phyloP scores from a whole-genome alignment of 2,797 vertebrate genomes.

The Rhinichthys osculus region DNA sequence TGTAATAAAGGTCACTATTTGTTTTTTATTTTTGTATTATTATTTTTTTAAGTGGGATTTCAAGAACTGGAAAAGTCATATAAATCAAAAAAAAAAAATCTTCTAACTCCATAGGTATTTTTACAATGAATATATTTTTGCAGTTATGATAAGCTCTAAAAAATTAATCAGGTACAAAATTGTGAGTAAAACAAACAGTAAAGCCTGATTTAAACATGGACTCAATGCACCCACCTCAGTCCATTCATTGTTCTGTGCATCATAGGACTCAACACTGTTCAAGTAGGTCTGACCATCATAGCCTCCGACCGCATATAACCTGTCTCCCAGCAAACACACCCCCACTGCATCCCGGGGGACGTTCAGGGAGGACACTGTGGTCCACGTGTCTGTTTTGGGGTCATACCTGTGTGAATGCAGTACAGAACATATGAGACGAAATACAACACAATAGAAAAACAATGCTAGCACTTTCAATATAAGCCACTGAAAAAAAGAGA shows the following conservation, averaged over 20 bases:
- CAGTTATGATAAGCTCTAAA: too few species aligned
- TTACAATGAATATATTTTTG: too few species aligned
- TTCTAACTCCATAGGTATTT: too few species aligned
- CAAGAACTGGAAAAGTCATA: too few species aligned
- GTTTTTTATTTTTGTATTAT: too few species aligned
- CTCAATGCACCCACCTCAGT: slow-evolving; percentile 83
- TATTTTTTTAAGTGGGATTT: too few species aligned
- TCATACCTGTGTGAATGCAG: slow-evolving; percentile 86
- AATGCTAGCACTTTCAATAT: slow-evolving; percentile 1
- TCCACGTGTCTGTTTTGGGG: slow-evolving; percentile 95
- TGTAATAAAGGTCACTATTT: too few species aligned
- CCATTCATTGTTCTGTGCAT: slow-evolving; percentile 96
- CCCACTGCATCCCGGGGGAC: slow-evolving; percentile 93
- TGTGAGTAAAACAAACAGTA: too few species aligned
- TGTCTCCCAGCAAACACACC: slow-evolving; percentile 90
- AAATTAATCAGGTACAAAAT: too few species aligned
- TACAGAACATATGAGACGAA: not conserved
- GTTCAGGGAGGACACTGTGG: slow-evolving; percentile 90
- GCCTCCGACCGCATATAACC: slow-evolving; percentile 93
- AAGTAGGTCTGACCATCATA: slow-evolving; percentile 94
- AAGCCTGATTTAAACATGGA: too few species aligned
- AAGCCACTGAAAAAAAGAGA: not conserved
- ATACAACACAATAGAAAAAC: not conserved
- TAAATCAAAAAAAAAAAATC: too few species aligned
- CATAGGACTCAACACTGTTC: slow-evolving; percentile 93